Base-by-base conservation (phyloP, 2,797 vertebrate genomes). In the Varecia variegata region DNA sequence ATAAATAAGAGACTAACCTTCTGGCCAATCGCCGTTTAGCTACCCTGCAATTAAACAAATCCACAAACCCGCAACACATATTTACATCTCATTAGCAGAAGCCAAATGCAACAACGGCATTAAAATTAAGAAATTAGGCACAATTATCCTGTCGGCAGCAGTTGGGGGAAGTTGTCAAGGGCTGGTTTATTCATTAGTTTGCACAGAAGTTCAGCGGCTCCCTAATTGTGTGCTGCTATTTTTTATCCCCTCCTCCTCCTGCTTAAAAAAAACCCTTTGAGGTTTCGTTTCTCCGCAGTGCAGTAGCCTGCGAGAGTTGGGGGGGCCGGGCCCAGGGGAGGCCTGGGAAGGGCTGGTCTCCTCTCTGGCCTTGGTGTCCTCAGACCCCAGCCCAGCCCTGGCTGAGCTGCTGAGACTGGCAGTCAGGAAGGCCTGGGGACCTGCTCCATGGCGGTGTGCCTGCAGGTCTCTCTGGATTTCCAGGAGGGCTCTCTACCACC, bases 1-100 rank as follows among this genome's bases (percentile, higher is more conserved):
- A 96, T 97, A 89, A 98, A 98, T 77, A 67, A 87, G 80, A 83
- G 98, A 96, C 97, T 97, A 98, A 98, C 98, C 98, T 98, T 98
- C 97, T 7, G 96, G 97, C 98, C 98, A 98, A 98, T 98, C 96
- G 68, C 95, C 87, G 95, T 96, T 98, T 95, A 98, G 98, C 98
- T 98, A 97, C 98, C 98, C 98, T 98, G 98, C 98, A 99, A 98
- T 99, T 98, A 98, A 98, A 98, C 97, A 98, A 98, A 98, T 98
- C 98, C 97, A 98, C 97, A 98, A 98, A 98, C 97, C 90, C 56
- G 97, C 96, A 98, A 98, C 97, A 97, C 97, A 98, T 94, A 98
- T 98, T 98, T 98, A 97, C 98, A 98, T 98, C 98, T 98, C 98
- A 98, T 99, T 99, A 98, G 96, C 96, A 97, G 96, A 95, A 98